Evolutionary conservation across 2,113 vertebrate species (phyloP).

Genomic region (Condylura cristata): DNA sequence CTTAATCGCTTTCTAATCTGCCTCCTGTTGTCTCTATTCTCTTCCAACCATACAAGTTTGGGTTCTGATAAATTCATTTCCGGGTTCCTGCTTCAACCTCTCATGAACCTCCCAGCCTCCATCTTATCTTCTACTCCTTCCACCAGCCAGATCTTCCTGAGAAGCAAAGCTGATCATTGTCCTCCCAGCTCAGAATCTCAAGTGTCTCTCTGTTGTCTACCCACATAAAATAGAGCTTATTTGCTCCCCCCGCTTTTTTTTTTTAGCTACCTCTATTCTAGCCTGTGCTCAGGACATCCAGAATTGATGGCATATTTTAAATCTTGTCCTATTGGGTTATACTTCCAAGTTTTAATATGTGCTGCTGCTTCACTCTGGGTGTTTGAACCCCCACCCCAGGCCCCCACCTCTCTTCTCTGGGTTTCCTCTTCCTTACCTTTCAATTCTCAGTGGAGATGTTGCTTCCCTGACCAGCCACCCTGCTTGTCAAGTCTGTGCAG

Average conservation of each 20-base stretch:
- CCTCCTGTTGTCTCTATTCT: neutral
- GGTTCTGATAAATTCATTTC: neutral
- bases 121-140: neutral
- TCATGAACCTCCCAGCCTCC: neutral
- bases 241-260: too few relatives aligned
- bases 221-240: neutral
- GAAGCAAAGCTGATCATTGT: neutral
- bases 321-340: neutral
- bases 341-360: neutral
- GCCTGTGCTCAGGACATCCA: neutral
- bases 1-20: conserved; percentile 28
- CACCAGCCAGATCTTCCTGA: neutral
- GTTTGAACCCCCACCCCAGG: too few relatives aligned
- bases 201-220: neutral
- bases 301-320: neutral
- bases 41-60: neutral
- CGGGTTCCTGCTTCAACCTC: neutral
- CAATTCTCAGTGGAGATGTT: neutral
- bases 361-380: neutral
- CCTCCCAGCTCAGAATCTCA: neutral
- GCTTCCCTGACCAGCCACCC: conserved; percentile 8
- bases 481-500: neutral
- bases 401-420: neutral
- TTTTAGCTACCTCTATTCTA: neutral
- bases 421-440: neutral